phyloP scores from a whole-genome alignment of 2,888 invertebrate genomes.

The Plemyria rubiginata region DNA sequence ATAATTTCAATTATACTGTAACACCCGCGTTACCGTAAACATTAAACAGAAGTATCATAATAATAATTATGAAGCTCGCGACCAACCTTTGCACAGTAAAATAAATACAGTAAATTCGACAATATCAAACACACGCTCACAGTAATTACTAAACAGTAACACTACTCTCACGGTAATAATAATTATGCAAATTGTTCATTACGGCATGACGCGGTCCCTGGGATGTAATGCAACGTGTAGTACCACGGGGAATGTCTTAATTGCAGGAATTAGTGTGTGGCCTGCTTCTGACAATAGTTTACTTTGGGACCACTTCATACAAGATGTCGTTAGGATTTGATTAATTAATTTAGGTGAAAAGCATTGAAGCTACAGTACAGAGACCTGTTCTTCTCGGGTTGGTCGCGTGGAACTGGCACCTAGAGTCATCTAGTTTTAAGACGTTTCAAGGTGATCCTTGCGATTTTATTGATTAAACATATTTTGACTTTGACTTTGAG shows the following conservation, averaged over 20 bases:
- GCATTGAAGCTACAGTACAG: too few relatives aligned
- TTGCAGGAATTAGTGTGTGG: constrained; percentile 20
- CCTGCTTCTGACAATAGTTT: constrained; percentile 6
- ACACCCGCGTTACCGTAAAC: not conserved
- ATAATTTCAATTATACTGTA: constrained; percentile 1
- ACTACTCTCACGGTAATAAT: constrained; percentile 37
- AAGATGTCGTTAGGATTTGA: not conserved
- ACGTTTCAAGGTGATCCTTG: too few relatives aligned
- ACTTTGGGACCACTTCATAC: constrained; percentile 5
- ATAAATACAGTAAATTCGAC: constrained; percentile 34
- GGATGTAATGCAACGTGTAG: constrained; percentile 26
- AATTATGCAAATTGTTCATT: constrained; percentile 45
- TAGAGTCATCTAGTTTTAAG: too few relatives aligned
- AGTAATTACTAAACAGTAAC: constrained; percentile 37
- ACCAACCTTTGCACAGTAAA: constrained; percentile 24
- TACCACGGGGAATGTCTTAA: constrained; percentile 19
- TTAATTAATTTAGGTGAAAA: too few relatives aligned
- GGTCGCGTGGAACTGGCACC: too few relatives aligned
- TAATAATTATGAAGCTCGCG: constrained; percentile 15
- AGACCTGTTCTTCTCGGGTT: too few relatives aligned
- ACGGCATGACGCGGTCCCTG: constrained; percentile 35
- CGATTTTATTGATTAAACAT: too few relatives aligned
- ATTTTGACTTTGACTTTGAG: too few relatives aligned
- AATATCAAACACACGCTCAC: constrained; percentile 36
- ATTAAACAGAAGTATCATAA: constrained; percentile 19